Conservation (phyloP, 2,113 vertebrate genomes). For the Clarias magur region DNA sequence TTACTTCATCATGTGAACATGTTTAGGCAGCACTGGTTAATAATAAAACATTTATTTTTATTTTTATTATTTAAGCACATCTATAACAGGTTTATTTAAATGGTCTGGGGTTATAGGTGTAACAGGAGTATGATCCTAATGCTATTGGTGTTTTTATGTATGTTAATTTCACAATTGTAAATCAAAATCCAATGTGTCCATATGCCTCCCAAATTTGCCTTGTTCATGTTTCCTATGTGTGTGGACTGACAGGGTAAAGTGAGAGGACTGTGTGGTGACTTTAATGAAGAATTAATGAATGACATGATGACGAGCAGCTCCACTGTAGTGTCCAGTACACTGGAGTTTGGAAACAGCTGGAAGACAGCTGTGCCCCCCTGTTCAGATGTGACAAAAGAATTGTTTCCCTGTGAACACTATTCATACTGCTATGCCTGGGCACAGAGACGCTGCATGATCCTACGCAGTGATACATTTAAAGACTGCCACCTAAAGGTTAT, state of each 20-base stretch:
- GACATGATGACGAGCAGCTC: constrained; percentile 75
- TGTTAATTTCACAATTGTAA: not conserved
- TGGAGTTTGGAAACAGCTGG: constrained; percentile 83
- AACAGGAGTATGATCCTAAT: not conserved
- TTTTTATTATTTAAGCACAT: not conserved
- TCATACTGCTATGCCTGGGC: constrained; percentile 83
- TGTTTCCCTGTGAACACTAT: constrained; percentile 78
- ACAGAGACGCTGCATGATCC: constrained; percentile 77
- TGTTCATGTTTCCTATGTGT: not conserved
- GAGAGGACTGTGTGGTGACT: constrained; percentile 84
- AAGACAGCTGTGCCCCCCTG: constrained; percentile 72
- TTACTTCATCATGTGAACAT: not conserved
- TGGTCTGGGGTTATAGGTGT: not conserved
- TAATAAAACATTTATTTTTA: not conserved
- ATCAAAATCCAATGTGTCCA: not conserved
- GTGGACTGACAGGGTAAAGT: constrained; percentile 68
- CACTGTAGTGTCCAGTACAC: constrained; percentile 55
- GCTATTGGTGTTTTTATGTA: not conserved
- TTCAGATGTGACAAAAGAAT: constrained; percentile 70
- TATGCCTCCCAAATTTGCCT: not conserved
- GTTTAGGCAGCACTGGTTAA: not conserved
- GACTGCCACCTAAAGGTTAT: constrained; percentile 78
- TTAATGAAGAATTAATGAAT: constrained; percentile 78
- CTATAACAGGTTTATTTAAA: not conserved
- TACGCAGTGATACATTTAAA: constrained; percentile 73